Percentiles rank a stretch among this genome's conserved stretches.
Conservation (phyloP, 2,797 vertebrate genomes). For the Emydoidea blandingii region DNA sequence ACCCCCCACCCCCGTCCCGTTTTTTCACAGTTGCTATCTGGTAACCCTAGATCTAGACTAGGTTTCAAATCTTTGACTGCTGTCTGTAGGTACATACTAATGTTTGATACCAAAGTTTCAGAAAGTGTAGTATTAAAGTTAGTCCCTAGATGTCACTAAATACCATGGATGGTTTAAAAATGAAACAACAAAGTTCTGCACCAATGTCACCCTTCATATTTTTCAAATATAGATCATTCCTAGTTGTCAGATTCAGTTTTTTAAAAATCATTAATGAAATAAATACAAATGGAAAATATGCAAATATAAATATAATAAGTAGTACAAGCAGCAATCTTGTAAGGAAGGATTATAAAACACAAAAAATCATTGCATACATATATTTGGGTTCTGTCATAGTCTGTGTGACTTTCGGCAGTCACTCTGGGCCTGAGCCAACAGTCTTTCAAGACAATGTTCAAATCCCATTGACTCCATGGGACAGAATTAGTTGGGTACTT, state of each 20-base stretch:
- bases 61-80: neutral
- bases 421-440: neutral
- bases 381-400: too few species aligned
- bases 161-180: conserved; percentile 39
- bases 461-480: neutral
- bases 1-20: too few species aligned
- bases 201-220: neutral
- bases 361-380: neutral
- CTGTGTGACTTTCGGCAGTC: neutral
- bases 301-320: neutral
- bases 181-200: neutral
- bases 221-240: neutral
- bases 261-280: neutral
- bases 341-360: neutral
- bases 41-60: neutral
- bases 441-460: neutral
- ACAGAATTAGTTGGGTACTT: neutral
- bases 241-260: too few species aligned
- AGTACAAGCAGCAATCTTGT: neutral
- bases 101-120: neutral
- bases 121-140: conserved; percentile 47
- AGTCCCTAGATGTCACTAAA: conserved; percentile 80
- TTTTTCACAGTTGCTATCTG: too few species aligned
- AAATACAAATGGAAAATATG: neutral
- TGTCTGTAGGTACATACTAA: rapidly evolving